Conservation (phyloP, 2,888 invertebrate species). For the Dromius quadrimaculatus region DNA sequence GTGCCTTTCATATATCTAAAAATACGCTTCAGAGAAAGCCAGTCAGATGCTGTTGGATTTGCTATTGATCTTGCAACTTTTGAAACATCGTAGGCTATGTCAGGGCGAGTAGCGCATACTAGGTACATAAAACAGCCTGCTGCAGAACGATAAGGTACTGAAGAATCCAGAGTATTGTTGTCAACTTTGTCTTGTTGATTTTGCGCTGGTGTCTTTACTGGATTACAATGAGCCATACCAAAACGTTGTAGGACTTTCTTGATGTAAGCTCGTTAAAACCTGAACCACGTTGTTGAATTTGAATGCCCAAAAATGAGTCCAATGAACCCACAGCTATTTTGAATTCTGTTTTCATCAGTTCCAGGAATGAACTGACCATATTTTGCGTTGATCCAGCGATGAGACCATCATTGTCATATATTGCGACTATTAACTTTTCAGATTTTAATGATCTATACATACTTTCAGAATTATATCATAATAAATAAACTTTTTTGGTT, state of each 20-base stretch:
- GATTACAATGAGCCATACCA: conserved; percentile 53
- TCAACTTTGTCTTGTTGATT: conserved; percentile 42
- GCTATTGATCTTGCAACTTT: conserved; percentile 54
- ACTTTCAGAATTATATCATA: too few species aligned
- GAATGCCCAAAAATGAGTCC: conserved; percentile 55
- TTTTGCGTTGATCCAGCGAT: too few species aligned
- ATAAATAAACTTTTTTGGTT: too few species aligned
- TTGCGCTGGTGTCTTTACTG: conserved; percentile 53
- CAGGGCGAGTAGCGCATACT: conserved; percentile 55
- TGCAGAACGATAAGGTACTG: conserved; percentile 53
- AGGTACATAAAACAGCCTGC: conserved; percentile 51
- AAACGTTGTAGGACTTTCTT: conserved; percentile 53
- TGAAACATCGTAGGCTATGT: conserved; percentile 55
- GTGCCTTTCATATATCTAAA: conserved; percentile 52
- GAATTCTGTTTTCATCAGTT: conserved; percentile 57
- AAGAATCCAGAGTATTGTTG: conserved; percentile 39
- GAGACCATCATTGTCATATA: conserved; percentile 50
- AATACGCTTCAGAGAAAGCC: conserved; percentile 50
- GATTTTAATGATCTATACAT: conserved; percentile 3
- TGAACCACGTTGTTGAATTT: conserved; percentile 54
- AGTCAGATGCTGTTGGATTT: conserved; percentile 46
- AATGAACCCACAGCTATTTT: conserved; percentile 54
- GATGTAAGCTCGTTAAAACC: conserved; percentile 53
- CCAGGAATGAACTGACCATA: conserved; percentile 54
- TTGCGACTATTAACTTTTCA: conserved; percentile 41